Percentiles rank a stretch among this genome's conserved stretches.
These are phyloP conservation scores for Chironomus tepperi DNA, from an alignment of 1,140 invertebrate genomes.

Conservation along the genomic window DNA sequence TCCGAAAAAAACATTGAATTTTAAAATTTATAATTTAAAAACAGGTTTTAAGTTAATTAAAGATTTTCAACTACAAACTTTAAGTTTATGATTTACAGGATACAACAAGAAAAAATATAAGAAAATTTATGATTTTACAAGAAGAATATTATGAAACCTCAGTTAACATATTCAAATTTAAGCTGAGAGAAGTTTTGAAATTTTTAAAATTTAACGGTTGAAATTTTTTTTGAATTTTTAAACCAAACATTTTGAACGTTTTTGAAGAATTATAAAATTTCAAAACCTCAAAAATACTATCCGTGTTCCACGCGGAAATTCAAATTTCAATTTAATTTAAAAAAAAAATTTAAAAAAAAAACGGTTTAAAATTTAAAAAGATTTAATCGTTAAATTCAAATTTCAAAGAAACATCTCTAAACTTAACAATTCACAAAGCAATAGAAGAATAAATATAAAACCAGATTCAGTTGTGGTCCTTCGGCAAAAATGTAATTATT, in stretches of 20 bases:
- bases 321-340: neutral
- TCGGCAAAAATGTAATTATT: neutral
- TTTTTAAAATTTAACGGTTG: neutral
- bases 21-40: conserved; percentile 4
- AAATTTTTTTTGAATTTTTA: neutral
- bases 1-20: neutral
- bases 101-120: neutral
- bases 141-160: neutral
- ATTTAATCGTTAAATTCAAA: neutral
- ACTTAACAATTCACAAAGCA: neutral
- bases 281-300: too few relatives aligned
- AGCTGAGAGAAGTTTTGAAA: neutral
- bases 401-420: neutral
- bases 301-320: neutral
- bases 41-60: conserved; percentile 7
- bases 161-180: neutral
- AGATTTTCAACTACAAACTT: neutral
- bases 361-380: neutral
- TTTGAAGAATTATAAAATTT: too few relatives aligned
- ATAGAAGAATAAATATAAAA: neutral
- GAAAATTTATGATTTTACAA: neutral
- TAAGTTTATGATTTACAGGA: conserved; percentile 20
- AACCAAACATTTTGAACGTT: neutral
- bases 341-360: neutral
- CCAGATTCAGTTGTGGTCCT: conserved; percentile 15